Percentiles rank a stretch among this genome's conserved stretches.
Evolutionary conservation across 2,113 vertebrate genomes (phyloP).

Genomic region (Gopherus flavomarginatus): DNA sequence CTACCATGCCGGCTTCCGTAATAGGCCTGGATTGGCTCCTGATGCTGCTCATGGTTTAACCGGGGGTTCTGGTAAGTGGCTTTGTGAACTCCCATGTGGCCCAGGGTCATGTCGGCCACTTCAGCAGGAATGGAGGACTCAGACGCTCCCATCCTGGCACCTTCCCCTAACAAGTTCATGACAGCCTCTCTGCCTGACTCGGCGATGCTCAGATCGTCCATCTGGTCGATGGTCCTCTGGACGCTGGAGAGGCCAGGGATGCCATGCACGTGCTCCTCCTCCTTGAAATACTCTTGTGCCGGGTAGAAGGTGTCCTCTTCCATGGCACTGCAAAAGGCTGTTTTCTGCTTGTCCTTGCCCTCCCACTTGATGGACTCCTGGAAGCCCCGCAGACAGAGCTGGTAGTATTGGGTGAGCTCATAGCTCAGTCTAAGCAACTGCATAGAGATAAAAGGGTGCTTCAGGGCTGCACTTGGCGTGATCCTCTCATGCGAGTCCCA

Average conservation of each 20-base stretch:
- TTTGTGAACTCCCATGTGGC: neutral
- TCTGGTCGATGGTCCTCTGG: constrained; percentile 62
- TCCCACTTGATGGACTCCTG: neutral
- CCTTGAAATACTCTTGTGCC: neutral
- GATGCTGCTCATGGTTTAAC: neutral
- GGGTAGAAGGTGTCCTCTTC: constrained; percentile 28
- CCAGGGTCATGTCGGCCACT: neutral
- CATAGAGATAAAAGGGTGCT: constrained; percentile 78
- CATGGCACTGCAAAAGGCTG: neutral
- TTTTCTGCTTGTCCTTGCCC: fast-evolving
- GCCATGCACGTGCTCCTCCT: constrained; percentile 8
- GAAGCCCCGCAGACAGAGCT: constrained; percentile 55
- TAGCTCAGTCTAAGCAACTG: constrained; percentile 67
- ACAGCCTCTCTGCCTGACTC: neutral
- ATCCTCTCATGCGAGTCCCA: constrained; percentile 79
- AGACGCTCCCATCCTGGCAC: neutral
- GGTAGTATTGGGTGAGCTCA: constrained; percentile 69
- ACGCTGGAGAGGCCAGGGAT: neutral
- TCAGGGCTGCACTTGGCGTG: constrained; percentile 71
- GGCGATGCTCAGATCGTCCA: constrained; percentile 67
- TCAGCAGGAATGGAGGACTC: neutral
- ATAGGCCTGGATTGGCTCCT: neutral
- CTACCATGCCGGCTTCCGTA: neutral
- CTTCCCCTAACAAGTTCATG: constrained; percentile 40
- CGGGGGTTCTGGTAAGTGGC: neutral